Conservation (phyloP, 1,140 invertebrate genomes). For the roundworm (Caenorhabditis elegans) region DNA sequence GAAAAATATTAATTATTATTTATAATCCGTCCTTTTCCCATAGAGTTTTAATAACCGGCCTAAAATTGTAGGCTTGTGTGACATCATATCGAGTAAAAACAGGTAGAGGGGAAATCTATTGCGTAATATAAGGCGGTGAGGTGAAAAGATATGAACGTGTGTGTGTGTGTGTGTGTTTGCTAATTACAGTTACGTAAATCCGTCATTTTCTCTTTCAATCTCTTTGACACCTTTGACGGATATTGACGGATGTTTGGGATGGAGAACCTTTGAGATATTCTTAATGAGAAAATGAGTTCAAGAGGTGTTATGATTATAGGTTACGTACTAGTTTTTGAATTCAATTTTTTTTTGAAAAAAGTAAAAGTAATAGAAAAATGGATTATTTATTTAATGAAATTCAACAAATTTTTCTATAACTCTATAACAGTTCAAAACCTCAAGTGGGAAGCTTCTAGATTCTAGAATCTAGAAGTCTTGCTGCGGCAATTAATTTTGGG, state of each 20-base stretch:
- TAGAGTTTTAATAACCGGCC: too few species aligned
- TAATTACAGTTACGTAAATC: constrained; percentile 31
- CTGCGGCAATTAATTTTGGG: too few species aligned
- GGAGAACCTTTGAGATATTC: too few species aligned
- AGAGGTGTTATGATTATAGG: too few species aligned
- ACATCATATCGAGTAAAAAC: background rate
- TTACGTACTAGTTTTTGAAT: too few species aligned
- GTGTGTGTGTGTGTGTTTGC: background rate
- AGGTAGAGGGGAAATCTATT: background rate
- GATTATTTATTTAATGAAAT: too few species aligned
- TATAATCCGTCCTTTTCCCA: background rate
- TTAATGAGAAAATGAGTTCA: too few species aligned
- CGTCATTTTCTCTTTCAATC: background rate
- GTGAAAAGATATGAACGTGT: background rate
- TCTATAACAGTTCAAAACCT: too few species aligned
- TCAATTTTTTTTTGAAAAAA: too few species aligned
- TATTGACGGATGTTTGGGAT: constrained; percentile 7
- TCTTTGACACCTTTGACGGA: constrained; percentile 27
- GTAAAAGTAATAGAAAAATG: background rate
- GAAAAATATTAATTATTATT: background rate
- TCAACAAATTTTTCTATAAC: too few species aligned
- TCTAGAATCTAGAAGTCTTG: too few species aligned
- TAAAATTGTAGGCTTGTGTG: background rate
- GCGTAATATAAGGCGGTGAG: background rate
- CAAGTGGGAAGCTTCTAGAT: too few species aligned